Evolutionary conservation across 2,888 invertebrate species (phyloP), one percentile per base, ranked within the genome.

Genomic region (Notodonta dromedarius): DNA sequence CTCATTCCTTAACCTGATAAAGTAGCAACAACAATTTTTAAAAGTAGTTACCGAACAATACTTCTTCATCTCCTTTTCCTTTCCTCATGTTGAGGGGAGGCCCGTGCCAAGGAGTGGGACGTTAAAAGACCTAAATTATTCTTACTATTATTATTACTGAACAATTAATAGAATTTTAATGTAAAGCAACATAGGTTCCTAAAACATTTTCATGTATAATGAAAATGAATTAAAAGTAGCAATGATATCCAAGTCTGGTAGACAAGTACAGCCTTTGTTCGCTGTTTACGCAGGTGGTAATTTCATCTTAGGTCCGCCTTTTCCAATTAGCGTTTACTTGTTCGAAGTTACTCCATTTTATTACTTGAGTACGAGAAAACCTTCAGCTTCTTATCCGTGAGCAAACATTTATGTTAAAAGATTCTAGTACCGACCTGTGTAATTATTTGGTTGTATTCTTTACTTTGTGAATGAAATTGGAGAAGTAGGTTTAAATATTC

Each of bases 321-420:
- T 62, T 63, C 53, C 54, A 62, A 69, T 71, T 65, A 75, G 61
- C 63, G 65, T 61, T 62, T 59, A 58, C 58, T 65, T 60, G 58
- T 62, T 61, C 61, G 68, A 59, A 57, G 6, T 44, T 54, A 42
- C 61, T 62, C 56, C 39, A 48, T 56, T 56, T 54, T 59, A 59
- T 59, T 68, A 50, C 39, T 14, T 59, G 46, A 59, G 39, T 54
- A 35, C 32, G 32, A 24, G 52, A 52, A 52, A 52, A 13, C 52
- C 32, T 35, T 32, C 13, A 13, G 13, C 5, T 32, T 13, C 52
- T 52, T 52, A 32, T 52, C 13, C 52, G 7, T 24, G 16, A 52
- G 52, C 13, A 52, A 52, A 52, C 52, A 52, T 52, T 52, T 32
- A 32, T 13, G 24, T 52, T 52, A 13, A 52, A 16, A 50, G 50